Conservation (phyloP, 2,797 vertebrate species). For the Neopelma chrysocephalum region DNA sequence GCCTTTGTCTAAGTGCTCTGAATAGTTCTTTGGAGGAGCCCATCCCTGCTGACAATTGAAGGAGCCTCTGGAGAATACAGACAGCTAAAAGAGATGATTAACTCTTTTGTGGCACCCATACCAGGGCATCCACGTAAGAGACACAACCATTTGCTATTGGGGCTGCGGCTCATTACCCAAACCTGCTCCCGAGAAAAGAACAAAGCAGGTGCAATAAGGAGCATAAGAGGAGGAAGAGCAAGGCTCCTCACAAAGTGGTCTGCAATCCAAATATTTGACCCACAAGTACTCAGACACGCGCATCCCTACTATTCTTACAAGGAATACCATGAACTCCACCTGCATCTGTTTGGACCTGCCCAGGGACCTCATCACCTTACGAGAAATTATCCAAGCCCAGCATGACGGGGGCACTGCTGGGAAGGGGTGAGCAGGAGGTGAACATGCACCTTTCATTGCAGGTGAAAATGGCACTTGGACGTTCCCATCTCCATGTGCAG, state of each 20-base stretch:
- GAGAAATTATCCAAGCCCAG: not conserved
- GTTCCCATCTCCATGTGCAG: fast-evolving
- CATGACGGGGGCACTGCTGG: not conserved
- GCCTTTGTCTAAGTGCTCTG: not conserved
- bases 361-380: not conserved
- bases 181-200: not conserved
- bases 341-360: not conserved
- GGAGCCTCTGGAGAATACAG: not conserved
- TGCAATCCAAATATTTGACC: not conserved
- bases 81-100: not conserved
- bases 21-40: not conserved
- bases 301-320: fast-evolving
- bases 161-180: not conserved
- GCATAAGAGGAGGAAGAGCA: not conserved
- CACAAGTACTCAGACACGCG: fast-evolving
- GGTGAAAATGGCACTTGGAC: fast-evolving
- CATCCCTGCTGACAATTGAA: not conserved
- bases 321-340: not conserved
- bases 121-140: not conserved
- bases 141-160: not conserved
- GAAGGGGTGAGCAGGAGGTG: not conserved
- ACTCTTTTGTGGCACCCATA: not conserved
- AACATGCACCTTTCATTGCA: not conserved
- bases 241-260: fast-evolving
- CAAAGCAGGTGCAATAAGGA: not conserved